Evolutionary conservation across 2,888 invertebrate genomes (phyloP), one percentile per base, ranked within the genome.

Genomic region (Pegoplata infirma): DNA sequence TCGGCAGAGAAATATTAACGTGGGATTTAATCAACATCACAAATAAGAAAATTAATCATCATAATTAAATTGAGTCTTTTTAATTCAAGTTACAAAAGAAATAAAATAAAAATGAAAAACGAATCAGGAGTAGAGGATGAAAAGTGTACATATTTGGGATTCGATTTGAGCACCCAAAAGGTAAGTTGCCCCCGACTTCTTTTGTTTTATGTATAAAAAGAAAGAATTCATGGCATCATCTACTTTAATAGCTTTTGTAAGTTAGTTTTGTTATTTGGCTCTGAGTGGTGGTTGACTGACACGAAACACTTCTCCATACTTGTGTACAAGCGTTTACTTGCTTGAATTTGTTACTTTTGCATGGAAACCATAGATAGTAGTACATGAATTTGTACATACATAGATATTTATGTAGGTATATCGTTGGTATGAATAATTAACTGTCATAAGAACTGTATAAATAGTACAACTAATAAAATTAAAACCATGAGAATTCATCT

Each of bases 141-240:
- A 53, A 82, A 82, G 12, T 79, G 80, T 58, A 93, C 93, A 83
- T 96, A 93, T 91, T 91, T 96, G 85, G 96, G 96, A 74, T 92
- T 96, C 84, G 96, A 96, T 91, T 92, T 96, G 87, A 96, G 96
- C 88, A 96, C 96, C 17, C 96, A 96, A 90, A 94, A 95, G 93
- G 96, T 88, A 75, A 83, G 82, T 77, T 36, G 25, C 46, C 16
- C 10, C 8, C n/a, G n/a, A n/a, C n/a, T n/a, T n/a, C n/a, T n/a
- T n/a, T 1, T 32, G 10, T 32, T 32, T 2, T 32, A 32, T 32
- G 8, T 32, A 10, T 10, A 6, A 32, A 12, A 32, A 32, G 1
- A 32, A 32, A 5, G 10, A 28, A 28, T 32, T 2, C 8, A 32
- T 32, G 32, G 2, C 32, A 32, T 32, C 32, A 32, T 32, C 10